Conservation (phyloP, 2,113 vertebrate genomes). For the Stercorarius parasiticus region DNA sequence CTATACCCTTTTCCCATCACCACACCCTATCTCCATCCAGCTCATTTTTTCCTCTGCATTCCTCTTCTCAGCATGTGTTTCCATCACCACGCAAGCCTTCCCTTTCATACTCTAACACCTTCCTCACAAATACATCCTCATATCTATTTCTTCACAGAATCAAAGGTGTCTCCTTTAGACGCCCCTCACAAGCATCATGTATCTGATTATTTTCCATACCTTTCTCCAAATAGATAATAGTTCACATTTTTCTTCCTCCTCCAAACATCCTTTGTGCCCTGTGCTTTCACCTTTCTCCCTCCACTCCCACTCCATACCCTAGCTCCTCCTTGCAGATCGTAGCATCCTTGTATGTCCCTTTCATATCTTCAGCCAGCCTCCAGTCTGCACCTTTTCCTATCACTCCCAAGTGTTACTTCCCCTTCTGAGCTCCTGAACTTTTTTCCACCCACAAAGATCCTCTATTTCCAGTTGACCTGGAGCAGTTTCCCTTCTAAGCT, state of each 20-base stretch:
- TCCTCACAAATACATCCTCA: neutral
- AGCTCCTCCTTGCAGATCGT: neutral
- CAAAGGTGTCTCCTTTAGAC: slow-evolving; percentile 19
- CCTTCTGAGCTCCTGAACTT: neutral
- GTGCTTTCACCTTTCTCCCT: slow-evolving; percentile 10
- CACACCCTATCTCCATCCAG: neutral
- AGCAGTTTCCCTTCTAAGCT: neutral
- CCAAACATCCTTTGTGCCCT: slow-evolving; percentile 40
- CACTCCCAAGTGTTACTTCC: neutral
- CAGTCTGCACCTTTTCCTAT: neutral
- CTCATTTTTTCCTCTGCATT: neutral
- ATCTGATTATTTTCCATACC: slow-evolving; percentile 43
- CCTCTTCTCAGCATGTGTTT: neutral
- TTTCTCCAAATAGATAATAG: slow-evolving; percentile 49
- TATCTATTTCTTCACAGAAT: slow-evolving; percentile 30
- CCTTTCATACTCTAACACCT: neutral
- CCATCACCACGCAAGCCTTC: neutral
- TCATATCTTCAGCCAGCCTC: neutral
- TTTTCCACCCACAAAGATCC: neutral
- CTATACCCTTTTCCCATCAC: neutral
- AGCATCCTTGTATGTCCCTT: neutral
- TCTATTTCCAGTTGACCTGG: neutral
- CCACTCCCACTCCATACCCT: neutral
- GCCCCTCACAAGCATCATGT: neutral
- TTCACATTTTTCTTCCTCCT: slow-evolving; percentile 39